These are phyloP conservation scores for Ectropis grisescens DNA, from an alignment of 1,140 invertebrate genomes.

Conservation along the genomic window DNA sequence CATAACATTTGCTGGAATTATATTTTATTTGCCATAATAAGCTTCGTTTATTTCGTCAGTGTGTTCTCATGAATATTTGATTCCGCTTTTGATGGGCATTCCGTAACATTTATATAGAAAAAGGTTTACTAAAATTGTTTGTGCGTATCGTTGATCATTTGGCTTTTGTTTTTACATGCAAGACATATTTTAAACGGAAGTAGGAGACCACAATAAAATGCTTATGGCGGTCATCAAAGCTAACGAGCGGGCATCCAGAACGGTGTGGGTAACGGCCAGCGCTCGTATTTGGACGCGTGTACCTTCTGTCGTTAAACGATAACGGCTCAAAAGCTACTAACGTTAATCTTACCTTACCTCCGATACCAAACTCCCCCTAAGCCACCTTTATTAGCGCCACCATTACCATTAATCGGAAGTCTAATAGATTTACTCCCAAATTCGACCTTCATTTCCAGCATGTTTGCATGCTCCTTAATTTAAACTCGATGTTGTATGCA, in stretches of 20 bases:
- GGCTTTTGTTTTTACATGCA: conserved; percentile 4
- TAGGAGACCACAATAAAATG: conserved; percentile 32
- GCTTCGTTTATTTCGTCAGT: no score
- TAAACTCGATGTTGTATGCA: no score
- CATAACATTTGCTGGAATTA: no score
- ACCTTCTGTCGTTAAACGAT: conserved; percentile 32
- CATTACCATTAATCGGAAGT: conserved; percentile 22
- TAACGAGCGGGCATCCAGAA: conserved; percentile 28
- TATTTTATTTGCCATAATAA: no score
- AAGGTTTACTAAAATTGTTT: no score
- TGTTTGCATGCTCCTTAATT: conserved; percentile 36
- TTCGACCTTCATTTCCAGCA: conserved; percentile 27
- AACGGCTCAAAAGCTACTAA: conserved; percentile 33
- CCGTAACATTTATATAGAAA: no score
- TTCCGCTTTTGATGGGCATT: no score
- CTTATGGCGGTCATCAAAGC: conserved; percentile 37
- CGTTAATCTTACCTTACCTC: conserved; percentile 38
- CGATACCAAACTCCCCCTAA: conserved; percentile 32
- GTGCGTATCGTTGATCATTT: no score
- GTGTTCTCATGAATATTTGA: no score
- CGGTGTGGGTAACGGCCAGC: conserved; percentile 30
- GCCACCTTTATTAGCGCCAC: conserved; percentile 30
- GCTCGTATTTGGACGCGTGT: conserved; percentile 21
- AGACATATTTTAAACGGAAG: conserved; percentile 18
- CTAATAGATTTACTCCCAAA: conserved; percentile 23